Evolutionary conservation across 2,113 vertebrate species (phyloP).

Genomic region (Rana temporaria): DNA sequence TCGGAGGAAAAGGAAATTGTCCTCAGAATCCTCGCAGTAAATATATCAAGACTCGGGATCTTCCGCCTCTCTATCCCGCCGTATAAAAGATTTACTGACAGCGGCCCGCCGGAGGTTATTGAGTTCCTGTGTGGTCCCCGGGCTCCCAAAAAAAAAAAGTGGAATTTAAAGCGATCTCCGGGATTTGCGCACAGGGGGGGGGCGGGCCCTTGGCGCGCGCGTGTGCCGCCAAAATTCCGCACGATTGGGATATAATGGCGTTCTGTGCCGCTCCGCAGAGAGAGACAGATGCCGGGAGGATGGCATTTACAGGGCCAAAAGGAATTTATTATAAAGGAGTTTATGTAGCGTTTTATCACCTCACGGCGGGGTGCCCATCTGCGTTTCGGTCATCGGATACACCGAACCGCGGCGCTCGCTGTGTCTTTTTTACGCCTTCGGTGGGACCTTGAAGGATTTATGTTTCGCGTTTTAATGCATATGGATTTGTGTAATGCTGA

Average conservation of each 20-base stretch:
- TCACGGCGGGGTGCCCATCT: conserved; percentile 19
- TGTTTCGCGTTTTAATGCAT: too few relatives aligned
- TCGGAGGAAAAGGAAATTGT: not conserved
- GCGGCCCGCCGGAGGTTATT: not conserved
- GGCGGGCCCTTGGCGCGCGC: not conserved
- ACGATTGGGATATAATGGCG: not conserved
- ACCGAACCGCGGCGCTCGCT: too few relatives aligned
- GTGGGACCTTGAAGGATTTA: too few relatives aligned
- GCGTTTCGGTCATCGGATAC: not conserved
- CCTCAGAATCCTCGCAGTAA: not conserved
- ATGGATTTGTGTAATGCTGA: too few relatives aligned
- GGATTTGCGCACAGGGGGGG: not conserved
- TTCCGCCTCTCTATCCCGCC: not conserved
- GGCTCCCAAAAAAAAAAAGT: not conserved
- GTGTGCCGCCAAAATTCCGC: not conserved
- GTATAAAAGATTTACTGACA: not conserved
- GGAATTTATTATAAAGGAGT: not conserved
- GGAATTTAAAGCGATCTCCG: not conserved
- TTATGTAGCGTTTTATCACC: conserved; percentile 11
- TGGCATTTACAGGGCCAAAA: not conserved
- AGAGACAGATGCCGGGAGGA: not conserved
- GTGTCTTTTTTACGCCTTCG: too few relatives aligned
- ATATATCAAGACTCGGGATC: not conserved
- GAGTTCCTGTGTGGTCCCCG: conserved; percentile 16
- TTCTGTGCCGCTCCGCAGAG: not conserved